Base-by-base conservation (phyloP, 2,888 invertebrate genomes). In the Metallyticus violacea region DNA sequence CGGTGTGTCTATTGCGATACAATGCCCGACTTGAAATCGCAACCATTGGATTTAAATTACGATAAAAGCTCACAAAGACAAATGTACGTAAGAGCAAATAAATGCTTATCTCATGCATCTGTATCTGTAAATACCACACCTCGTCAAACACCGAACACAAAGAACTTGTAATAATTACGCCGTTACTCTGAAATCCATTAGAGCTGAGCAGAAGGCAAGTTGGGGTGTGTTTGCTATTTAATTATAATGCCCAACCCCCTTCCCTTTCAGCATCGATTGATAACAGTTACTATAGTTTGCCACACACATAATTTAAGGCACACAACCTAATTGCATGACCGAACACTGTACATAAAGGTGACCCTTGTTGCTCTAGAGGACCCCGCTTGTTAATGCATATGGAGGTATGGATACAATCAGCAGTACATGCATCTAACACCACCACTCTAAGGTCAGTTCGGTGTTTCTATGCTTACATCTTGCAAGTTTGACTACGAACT, bases 291-390 rank as follows among this genome's bases (percentile, higher is more conserved):
- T 86, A 88, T 88, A 88, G 88, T 88, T 88, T 88, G 87, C 81
- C 30, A 84, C 84, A 80, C 87, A 87, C 85, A 88, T 88, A 88
- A 88, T 88, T 88, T 84, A 88, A 88, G 76, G 86, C 83, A 86
- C 85, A 88, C 87, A 62, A 62, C 40, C 85, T 87, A 88, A 88
- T 88, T 88, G 88, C 88, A 86, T 86, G 87, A 85, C 87, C 81
- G 83, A 77, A 62, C 86, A 87, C 79, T 86, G 88, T 87, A 88
- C 87, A 88, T 86, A 86, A 82, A 88, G 85, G 87, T 88, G 87
- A 88, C 88, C 88, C 86, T 30, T 81, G 79, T 30, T 26, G 81
- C 40, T 15, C 40, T 15, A 62, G n/a, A n/a, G n/a, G n/a, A 62
- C 40, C 40, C 22, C 15, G 40, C 0, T 22, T 62, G 40, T 62